Evolutionary conservation across 2,888 invertebrate species (phyloP).

Genomic region (Operophtera brumata): DNA sequence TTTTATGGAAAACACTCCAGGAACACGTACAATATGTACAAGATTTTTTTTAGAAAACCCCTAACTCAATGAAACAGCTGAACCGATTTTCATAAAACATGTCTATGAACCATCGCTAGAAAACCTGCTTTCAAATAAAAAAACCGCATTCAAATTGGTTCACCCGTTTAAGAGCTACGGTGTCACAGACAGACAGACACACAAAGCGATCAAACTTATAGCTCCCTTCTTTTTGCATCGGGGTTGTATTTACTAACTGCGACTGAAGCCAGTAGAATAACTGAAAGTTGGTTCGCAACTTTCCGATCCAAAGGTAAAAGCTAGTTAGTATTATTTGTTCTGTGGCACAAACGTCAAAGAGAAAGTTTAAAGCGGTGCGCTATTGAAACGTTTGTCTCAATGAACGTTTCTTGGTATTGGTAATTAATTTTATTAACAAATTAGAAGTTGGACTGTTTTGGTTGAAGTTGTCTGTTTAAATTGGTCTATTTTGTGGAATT

Average conservation of each 20-base stretch:
- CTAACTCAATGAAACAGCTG: too few species aligned
- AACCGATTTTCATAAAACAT: too few species aligned
- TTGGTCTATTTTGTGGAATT: neutral
- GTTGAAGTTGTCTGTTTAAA: conserved; percentile 5
- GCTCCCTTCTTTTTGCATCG: too few species aligned
- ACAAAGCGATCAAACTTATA: too few species aligned
- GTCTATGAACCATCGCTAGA: too few species aligned
- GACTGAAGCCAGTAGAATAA: conserved; percentile 22
- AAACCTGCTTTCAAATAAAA: too few species aligned
- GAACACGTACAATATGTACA: too few species aligned
- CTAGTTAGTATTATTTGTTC: conserved; percentile 6
- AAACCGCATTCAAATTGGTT: too few species aligned
- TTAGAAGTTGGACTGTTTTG: conserved; percentile 24
- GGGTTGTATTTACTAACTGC: conserved; percentile 6
- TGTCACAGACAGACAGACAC: too few species aligned
- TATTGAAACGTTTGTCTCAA: conserved; percentile 56
- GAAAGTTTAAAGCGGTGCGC: conserved; percentile 62
- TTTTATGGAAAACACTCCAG: too few species aligned
- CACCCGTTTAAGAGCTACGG: too few species aligned
- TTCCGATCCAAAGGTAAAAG: conserved; percentile 9
- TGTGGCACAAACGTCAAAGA: conserved; percentile 51
- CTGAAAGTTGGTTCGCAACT: conserved; percentile 19
- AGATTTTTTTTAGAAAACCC: too few species aligned
- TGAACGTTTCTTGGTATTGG: conserved; percentile 32
- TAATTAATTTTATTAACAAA: conserved; percentile 34